Evolutionary conservation across 1,140 invertebrate genomes (phyloP).

Genomic region (Capitella teleta): DNA sequence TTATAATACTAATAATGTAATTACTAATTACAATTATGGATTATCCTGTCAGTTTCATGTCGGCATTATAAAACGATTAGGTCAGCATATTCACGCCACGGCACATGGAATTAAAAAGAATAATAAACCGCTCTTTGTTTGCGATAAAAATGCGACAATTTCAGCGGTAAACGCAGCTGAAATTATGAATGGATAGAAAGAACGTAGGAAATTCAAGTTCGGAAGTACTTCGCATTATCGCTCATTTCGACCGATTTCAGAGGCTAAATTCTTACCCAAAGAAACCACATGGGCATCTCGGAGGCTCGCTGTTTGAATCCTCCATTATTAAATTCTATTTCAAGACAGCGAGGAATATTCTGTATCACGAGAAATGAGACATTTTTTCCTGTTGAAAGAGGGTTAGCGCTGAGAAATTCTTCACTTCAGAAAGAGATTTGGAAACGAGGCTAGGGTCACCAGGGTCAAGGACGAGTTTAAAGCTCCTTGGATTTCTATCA

Average conservation of each 20-base stretch:
- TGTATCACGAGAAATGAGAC: neutral
- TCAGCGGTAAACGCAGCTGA: too few species aligned
- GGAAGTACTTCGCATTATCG: neutral
- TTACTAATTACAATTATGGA: neutral
- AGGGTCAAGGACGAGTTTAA: too few species aligned
- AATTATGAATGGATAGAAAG: neutral
- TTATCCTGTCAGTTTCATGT: neutral
- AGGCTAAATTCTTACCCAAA: slow-evolving; percentile 27
- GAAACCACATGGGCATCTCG: slow-evolving; percentile 35
- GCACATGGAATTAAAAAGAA: neutral
- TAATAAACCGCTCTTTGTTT: neutral
- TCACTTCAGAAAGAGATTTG: too few species aligned
- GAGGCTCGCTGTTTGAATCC: slow-evolving; percentile 28
- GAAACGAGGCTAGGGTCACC: too few species aligned
- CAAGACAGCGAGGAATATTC: too few species aligned
- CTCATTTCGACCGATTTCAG: neutral
- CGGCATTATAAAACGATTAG: too few species aligned
- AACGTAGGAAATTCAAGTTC: neutral
- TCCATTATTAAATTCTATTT: slow-evolving; percentile 29
- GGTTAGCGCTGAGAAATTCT: too few species aligned
- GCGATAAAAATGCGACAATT: neutral
- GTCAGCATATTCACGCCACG: neutral
- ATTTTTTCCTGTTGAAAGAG: neutral
- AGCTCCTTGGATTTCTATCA: too few species aligned
- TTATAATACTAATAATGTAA: neutral